Evolutionary conservation across 2,888 invertebrate species (phyloP).

Genomic region (Apamea anceps): DNA sequence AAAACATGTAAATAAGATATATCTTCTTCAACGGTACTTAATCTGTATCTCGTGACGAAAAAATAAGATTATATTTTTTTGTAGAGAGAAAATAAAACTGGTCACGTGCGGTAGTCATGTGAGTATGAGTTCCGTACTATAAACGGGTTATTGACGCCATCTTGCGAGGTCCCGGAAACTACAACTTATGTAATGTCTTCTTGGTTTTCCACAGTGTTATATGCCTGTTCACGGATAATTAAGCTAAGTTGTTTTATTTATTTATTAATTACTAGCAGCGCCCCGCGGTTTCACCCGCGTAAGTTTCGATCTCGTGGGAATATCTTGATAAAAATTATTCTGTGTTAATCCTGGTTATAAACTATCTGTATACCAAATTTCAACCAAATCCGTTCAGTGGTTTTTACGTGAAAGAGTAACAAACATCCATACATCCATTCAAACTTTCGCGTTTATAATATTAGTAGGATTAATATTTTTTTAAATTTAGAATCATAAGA

Average conservation of each 20-base stretch:
- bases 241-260: background rate
- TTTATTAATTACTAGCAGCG: background rate
- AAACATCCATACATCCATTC: too few relatives aligned
- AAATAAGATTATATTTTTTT: conserved; percentile 42
- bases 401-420: too few relatives aligned
- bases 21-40: conserved; percentile 36
- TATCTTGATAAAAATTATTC: too few relatives aligned
- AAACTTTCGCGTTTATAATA: too few relatives aligned
- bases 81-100: conserved; percentile 6
- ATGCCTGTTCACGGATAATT: background rate
- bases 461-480: too few relatives aligned
- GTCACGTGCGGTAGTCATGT: background rate
- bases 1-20: conserved; percentile 38
- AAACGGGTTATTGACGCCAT: background rate
- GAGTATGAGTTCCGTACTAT: conserved; percentile 21
- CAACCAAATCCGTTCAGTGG: too few relatives aligned
- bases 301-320: too few relatives aligned
- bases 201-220: too few relatives aligned
- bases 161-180: background rate
- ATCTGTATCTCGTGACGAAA: conserved; percentile 33
- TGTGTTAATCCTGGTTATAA: too few relatives aligned
- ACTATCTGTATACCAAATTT: too few relatives aligned
- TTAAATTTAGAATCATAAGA: background rate
- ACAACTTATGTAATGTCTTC: background rate
- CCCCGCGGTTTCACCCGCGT: too few relatives aligned